phyloP scores from a whole-genome alignment of 2,888 invertebrate species.

The Monochamus alternatus region DNA sequence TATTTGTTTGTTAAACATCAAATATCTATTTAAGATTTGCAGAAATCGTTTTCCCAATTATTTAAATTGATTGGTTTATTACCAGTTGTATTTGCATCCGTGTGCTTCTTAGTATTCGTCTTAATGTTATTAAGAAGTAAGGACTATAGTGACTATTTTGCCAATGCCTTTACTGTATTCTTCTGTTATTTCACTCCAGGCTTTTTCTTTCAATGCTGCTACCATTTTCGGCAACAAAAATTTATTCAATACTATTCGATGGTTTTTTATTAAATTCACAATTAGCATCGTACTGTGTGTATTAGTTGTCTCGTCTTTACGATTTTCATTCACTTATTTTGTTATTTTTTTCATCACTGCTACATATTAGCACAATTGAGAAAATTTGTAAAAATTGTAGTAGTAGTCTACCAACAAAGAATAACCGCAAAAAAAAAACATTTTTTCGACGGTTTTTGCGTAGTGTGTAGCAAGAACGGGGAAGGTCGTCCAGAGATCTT shows the following conservation, averaged over 20 bases:
- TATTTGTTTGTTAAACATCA: slow-evolving; percentile 15
- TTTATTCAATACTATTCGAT: slow-evolving; percentile 21
- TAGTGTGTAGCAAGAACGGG: no score
- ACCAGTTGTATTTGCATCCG: slow-evolving; percentile 20
- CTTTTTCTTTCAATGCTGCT: slow-evolving; percentile 32
- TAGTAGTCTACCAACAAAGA: no score
- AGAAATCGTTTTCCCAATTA: slow-evolving; percentile 30
- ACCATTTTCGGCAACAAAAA: slow-evolving; percentile 25
- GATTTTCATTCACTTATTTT: no score
- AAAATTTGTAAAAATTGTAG: no score
- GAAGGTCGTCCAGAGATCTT: no score
- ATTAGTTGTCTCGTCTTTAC: no score
- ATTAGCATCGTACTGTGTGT: neutral
- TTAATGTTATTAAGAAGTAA: slow-evolving; percentile 25
- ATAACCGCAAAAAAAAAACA: no score
- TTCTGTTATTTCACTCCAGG: slow-evolving; percentile 31
- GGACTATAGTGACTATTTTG: slow-evolving; percentile 25
- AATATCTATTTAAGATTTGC: slow-evolving; percentile 23
- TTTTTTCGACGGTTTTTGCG: no score
- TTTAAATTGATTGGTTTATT: slow-evolving; percentile 9
- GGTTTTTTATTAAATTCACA: slow-evolving; percentile 17
- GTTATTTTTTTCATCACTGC: no score
- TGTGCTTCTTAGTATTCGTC: slow-evolving; percentile 29
- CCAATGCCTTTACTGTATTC: slow-evolving; percentile 29
- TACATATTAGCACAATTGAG: no score